Base-by-base conservation (phyloP, 1,140 invertebrate species). In the Rhagoletis zephyria region DNA sequence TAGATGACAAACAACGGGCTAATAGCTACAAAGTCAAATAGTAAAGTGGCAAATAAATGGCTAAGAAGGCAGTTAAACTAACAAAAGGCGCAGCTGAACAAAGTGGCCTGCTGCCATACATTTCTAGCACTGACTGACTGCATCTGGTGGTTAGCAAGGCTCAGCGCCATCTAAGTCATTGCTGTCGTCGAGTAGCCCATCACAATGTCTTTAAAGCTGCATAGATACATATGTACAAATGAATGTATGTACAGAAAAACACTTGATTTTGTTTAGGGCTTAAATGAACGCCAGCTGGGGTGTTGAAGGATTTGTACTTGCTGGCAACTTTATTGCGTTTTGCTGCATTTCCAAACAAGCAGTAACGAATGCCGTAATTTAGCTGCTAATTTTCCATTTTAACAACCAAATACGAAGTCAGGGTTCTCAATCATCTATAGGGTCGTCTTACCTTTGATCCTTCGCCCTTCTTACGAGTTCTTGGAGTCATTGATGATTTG, bases 311-410 rank as follows among this genome's bases (percentile, higher is more conserved):
- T n/a, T 3, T 12, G 42, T 45, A 12, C 67, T 45, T 30, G 1
- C 30, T 59, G n/a, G 74, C 74, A 81, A 81, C 48, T 81, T n/a
- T 81, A 81, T 56, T 30, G 30, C 30, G 30, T 30, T 30, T 1
- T 0, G 30, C 30, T 30, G 30, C 30, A 30, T 30, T 30, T 51
- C 48, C n/a, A 14, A 51, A 77, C 45, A 19, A 81, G 74, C 74
- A 81, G 12, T 81, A 10, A 81, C 74, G 74, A 81, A 81, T 81
- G 48, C 48, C 7, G 48, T 16, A 81, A 56, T 81, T 81, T 56
- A 59, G 74, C 74, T 30, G 74, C 74, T 81, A 81, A 81, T 81
- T 81, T 81, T 81, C 74, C 51, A 81, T 81, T 81, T 81, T 56
- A 81, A 81, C 48, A 56, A 56, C 48, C 74, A 81, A 81, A 81